phyloP scores from a whole-genome alignment of 1,140 invertebrate species.

The Drosophila ercepeae region DNA sequence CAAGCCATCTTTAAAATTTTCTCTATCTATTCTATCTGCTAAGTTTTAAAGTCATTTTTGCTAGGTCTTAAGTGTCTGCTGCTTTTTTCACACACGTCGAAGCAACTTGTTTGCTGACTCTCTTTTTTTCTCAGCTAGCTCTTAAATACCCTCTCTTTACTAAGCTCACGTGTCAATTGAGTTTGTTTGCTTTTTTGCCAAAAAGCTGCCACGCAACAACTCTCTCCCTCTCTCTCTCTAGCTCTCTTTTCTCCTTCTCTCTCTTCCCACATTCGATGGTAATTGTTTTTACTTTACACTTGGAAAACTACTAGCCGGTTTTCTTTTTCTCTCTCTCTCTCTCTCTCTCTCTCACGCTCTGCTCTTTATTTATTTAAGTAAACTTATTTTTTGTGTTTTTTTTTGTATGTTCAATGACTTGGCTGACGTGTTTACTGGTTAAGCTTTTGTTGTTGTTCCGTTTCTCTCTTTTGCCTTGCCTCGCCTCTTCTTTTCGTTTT shows the following conservation, averaged over 20 bases:
- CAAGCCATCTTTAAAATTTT: not conserved
- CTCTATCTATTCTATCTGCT: not conserved
- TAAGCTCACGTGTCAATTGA: constrained; percentile 41
- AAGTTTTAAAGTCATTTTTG: not conserved
- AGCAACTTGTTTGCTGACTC: constrained; percentile 10
- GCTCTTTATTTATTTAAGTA: constrained; percentile 12
- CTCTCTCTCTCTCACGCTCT: constrained; percentile 16
- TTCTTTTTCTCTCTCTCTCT: constrained; percentile 19
- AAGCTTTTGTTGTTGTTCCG: constrained; percentile 42
- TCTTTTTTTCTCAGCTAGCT: not conserved
- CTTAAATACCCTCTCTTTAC: constrained; percentile 10
- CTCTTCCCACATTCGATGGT: not conserved
- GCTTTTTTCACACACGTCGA: not conserved
- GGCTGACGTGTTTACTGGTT: constrained; percentile 71
- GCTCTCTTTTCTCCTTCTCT: constrained; percentile 22
- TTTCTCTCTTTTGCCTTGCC: not conserved
- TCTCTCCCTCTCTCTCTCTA: constrained; percentile 14
- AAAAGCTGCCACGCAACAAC: constrained; percentile 62
- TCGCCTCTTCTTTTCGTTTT: constrained; percentile 13
- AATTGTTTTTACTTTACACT: constrained; percentile 51
- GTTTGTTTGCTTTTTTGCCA: constrained; percentile 45
- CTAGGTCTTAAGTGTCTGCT: too few relatives aligned
- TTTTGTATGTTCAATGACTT: constrained; percentile 27
- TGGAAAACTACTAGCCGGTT: constrained; percentile 61
- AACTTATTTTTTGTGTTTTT: not conserved